Conservation (phyloP, 1,140 invertebrate species). For the Asbolus verrucosus region DNA sequence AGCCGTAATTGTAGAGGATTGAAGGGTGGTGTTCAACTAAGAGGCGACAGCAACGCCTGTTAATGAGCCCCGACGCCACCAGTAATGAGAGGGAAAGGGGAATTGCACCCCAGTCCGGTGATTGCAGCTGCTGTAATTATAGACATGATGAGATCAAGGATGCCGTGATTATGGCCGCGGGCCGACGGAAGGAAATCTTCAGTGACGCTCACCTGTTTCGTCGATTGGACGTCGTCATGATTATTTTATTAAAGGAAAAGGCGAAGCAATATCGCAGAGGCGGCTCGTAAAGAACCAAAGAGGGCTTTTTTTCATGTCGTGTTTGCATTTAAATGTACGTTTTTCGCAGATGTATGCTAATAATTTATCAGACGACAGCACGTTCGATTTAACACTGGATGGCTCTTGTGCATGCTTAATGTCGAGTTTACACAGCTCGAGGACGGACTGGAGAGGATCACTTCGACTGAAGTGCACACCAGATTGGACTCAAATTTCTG, state of each 20-base stretch:
- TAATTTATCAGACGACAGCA: slow-evolving; percentile 30
- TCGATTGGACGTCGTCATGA: background rate
- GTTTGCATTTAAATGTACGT: slow-evolving; percentile 36
- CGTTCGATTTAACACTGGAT: slow-evolving; percentile 35
- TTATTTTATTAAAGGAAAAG: slow-evolving; percentile 1
- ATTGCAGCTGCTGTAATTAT: slow-evolving; percentile 26
- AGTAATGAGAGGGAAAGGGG: slow-evolving; percentile 24
- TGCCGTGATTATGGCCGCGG: slow-evolving; percentile 41
- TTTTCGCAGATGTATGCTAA: slow-evolving; percentile 21
- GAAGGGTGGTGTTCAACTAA: background rate
- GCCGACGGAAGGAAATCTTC: slow-evolving; percentile 29
- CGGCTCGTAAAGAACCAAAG: slow-evolving; percentile 19
- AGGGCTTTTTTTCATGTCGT: slow-evolving; percentile 23
- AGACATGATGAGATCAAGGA: slow-evolving; percentile 36
- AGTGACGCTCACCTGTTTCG: background rate
- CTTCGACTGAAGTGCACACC: no score
- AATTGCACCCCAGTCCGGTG: slow-evolving; percentile 40
- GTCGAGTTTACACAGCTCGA: slow-evolving; percentile 3
- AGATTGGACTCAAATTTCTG: no score
- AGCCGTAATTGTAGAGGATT: background rate
- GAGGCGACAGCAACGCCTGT: slow-evolving; percentile 9
- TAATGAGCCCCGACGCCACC: background rate
- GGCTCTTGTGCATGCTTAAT: slow-evolving; percentile 27
- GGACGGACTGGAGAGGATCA: background rate
- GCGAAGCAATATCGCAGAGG: no score